Evolutionary conservation across 2,797 vertebrate species (phyloP).

Genomic region (Characodon lateralis): DNA sequence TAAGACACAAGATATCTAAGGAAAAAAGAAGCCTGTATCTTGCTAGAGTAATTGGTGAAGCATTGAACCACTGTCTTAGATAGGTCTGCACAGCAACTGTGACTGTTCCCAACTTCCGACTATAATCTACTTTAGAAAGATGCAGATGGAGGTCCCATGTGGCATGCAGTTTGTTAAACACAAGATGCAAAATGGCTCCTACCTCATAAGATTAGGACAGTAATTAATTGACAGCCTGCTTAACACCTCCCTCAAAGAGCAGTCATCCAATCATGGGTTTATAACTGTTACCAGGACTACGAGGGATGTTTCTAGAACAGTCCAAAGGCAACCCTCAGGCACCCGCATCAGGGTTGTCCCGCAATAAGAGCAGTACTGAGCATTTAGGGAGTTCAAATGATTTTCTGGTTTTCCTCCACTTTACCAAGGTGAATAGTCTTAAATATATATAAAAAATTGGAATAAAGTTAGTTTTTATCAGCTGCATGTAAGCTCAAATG

Average conservation of each 20-base stretch:
- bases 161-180: slow-evolving; percentile 48
- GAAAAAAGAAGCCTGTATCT: slow-evolving; percentile 43
- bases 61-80: slow-evolving; percentile 55
- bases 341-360: no score
- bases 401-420: background rate
- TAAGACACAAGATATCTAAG: slow-evolving; percentile 57
- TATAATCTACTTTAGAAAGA: slow-evolving; percentile 46
- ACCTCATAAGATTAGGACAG: slow-evolving; percentile 31
- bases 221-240: slow-evolving; percentile 34
- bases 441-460: background rate
- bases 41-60: slow-evolving; percentile 59
- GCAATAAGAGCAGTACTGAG: background rate
- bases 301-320: background rate
- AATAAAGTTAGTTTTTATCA: background rate
- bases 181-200: slow-evolving; percentile 18
- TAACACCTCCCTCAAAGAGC: slow-evolving; percentile 15
- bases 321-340: background rate
- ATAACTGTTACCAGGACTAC: background rate
- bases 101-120: slow-evolving; percentile 45
- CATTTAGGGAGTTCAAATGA: background rate
- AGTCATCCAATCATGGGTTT: slow-evolving; percentile 10
- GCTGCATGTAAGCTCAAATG: background rate
- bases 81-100: slow-evolving; percentile 34
- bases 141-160: slow-evolving; percentile 44
- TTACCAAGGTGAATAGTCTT: background rate